Conservation (phyloP, 1,140 invertebrate species). For the Ostrea edulis region DNA sequence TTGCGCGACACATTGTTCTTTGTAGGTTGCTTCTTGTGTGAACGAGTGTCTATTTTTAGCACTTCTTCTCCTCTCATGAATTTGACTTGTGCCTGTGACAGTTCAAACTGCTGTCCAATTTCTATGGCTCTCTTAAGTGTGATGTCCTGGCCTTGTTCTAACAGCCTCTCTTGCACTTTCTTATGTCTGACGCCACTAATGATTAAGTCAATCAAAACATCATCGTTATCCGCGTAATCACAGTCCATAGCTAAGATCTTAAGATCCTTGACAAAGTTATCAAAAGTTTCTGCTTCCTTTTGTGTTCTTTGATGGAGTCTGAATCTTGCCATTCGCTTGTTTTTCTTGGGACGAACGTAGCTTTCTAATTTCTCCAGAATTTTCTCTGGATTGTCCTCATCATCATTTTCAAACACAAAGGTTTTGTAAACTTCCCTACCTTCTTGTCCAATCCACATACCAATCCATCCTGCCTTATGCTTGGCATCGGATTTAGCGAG, state of each 20-base stretch:
- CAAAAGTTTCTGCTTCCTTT: too few relatives aligned
- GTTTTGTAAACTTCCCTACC: slow-evolving; percentile 51
- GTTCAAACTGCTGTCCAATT: slow-evolving; percentile 48
- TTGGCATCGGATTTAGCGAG: slow-evolving; percentile 42
- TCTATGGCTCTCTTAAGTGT: slow-evolving; percentile 39
- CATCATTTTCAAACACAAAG: too few relatives aligned
- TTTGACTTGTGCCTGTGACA: slow-evolving; percentile 36
- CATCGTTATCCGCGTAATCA: slow-evolving; percentile 28
- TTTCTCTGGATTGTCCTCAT: slow-evolving; percentile 30
- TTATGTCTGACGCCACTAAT: slow-evolving; percentile 23
- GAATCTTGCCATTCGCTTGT: too few relatives aligned
- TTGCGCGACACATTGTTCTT: too few relatives aligned
- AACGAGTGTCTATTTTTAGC: too few relatives aligned
- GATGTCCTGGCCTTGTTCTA: too few relatives aligned
- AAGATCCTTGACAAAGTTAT: slow-evolving; percentile 47
- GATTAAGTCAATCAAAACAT: slow-evolving; percentile 25
- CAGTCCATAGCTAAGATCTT: slow-evolving; percentile 46
- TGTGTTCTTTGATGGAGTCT: too few relatives aligned
- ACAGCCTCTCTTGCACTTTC: slow-evolving; percentile 50
- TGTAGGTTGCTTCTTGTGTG: too few relatives aligned
- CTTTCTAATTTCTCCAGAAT: slow-evolving; percentile 16
- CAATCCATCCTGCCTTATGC: slow-evolving; percentile 41
- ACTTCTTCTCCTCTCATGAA: too few relatives aligned
- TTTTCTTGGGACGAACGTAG: slow-evolving; percentile 32
- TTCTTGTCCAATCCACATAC: slow-evolving; percentile 45